A percentile compares a stretch with the other conserved stretches of the same genome.
Conservation (phyloP, 2,113 vertebrate genomes). For the Motacilla alba region DNA sequence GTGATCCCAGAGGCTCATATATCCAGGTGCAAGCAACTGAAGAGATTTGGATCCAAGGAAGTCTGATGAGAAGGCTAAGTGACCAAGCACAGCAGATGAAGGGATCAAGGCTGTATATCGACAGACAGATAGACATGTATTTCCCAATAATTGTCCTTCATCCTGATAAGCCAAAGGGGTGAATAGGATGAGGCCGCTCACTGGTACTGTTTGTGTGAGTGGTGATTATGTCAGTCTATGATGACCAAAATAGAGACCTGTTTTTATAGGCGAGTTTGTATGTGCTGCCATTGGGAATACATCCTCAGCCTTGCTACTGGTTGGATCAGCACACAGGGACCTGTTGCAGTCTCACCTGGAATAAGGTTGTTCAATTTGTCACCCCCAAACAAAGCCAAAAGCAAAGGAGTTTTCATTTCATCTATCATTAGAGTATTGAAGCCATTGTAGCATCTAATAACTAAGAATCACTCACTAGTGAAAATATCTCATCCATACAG, state of each 20-base stretch:
- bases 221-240: neutral
- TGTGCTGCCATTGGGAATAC: no score
- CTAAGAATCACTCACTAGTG: neutral
- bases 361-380: neutral
- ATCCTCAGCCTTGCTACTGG: neutral
- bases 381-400: neutral
- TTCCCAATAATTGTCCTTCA: neutral
- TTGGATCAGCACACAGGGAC: neutral
- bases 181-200: neutral
- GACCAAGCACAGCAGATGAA: neutral
- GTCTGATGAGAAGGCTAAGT: neutral
- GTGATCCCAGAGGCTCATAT: neutral
- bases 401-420: neutral
- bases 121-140: fast-evolving
- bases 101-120: neutral
- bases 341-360: neutral
- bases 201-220: neutral
- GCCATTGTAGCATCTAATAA: neutral
- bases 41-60: neutral
- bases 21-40: neutral
- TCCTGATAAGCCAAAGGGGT: neutral
- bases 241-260: neutral
- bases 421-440: neutral
- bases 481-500: neutral
- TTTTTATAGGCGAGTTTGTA: neutral